Evolutionary conservation across 64 coral and sea anemone genomes (phyloP).

Genomic region (Pocillopora damicornis): DNA sequence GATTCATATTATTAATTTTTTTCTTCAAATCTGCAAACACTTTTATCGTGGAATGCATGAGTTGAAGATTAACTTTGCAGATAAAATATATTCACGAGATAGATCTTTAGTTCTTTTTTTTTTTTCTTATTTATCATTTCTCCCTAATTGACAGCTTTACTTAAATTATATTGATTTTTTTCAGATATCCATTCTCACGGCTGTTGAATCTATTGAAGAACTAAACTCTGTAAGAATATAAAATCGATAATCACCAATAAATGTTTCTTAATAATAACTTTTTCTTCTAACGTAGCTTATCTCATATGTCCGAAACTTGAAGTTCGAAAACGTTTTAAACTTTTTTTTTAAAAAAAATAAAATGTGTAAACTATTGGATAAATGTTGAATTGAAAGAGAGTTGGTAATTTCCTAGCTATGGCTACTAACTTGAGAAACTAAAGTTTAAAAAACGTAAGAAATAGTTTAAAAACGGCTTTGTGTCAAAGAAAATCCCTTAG

Average conservation of each 20-base stretch:
- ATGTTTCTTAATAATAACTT: not conserved
- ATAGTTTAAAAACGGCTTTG: not conserved
- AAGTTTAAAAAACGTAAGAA: not conserved
- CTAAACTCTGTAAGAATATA: constrained; percentile 29
- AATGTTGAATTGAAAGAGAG: not conserved
- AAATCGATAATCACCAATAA: not conserved
- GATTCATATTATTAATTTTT: too few species aligned
- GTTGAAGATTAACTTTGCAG: too few species aligned
- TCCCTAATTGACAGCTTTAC: not conserved
- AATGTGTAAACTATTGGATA: not conserved
- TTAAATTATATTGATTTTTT: not conserved
- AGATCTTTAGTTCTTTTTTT: not conserved
- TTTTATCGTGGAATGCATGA: too few species aligned
- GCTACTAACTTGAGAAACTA: not conserved
- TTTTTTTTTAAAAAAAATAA: too few species aligned
- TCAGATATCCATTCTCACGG: constrained; percentile 50
- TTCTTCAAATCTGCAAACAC: too few species aligned
- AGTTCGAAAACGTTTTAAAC: too few species aligned
- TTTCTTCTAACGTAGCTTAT: not conserved
- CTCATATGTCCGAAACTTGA: too few species aligned
- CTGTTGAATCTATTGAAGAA: constrained; percentile 40
- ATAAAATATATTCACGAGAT: too few species aligned
- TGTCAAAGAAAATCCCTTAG: not conserved
- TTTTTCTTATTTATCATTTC: not conserved
- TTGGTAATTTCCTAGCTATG: not conserved